Conservation (phyloP, 2,888 invertebrate species). For the Eumacrocentrus americanus region DNA sequence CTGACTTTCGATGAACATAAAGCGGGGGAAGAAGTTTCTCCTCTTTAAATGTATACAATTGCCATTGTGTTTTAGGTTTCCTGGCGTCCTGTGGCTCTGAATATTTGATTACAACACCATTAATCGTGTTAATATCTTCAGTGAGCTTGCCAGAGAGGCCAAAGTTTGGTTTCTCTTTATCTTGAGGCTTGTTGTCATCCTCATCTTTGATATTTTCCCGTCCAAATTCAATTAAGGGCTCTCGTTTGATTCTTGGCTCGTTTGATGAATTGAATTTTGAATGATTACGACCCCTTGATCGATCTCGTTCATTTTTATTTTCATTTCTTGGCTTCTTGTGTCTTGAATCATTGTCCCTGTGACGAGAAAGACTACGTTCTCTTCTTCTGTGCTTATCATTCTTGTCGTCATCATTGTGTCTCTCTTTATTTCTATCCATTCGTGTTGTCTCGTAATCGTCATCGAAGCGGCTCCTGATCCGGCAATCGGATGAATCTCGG, state of each 20-base stretch:
- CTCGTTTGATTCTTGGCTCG: constrained; percentile 39
- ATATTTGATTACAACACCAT: constrained; percentile 97
- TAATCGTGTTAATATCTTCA: constrained; percentile 94
- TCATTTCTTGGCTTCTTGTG: constrained; percentile 19
- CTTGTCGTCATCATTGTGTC: constrained; percentile 35
- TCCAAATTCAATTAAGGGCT: constrained; percentile 56
- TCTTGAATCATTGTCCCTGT: constrained; percentile 20
- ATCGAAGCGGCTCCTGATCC: too few species aligned
- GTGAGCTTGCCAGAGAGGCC: constrained; percentile 92
- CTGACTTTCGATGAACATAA: constrained; percentile 95
- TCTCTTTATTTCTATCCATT: constrained; percentile 36
- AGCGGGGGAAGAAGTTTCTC: constrained; percentile 91
- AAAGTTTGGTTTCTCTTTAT: constrained; percentile 91
- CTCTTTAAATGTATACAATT: constrained; percentile 93
- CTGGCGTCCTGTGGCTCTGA: constrained; percentile 95
- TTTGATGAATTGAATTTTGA: constrained; percentile 27
- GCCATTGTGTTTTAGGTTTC: constrained; percentile 94
- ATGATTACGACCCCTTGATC: constrained; percentile 22
- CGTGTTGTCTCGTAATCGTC: constrained; percentile 20
- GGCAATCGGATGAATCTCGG: too few species aligned
- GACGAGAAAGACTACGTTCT: constrained; percentile 22
- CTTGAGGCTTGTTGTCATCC: constrained; percentile 56
- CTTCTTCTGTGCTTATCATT: constrained; percentile 17
- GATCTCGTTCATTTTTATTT: constrained; percentile 22
- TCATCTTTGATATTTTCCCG: constrained; percentile 44